Percentiles rank a stretch among this genome's conserved stretches.
phyloP scores from a whole-genome alignment of 2,797 vertebrate genomes.

The Lacerta bilineata region DNA sequence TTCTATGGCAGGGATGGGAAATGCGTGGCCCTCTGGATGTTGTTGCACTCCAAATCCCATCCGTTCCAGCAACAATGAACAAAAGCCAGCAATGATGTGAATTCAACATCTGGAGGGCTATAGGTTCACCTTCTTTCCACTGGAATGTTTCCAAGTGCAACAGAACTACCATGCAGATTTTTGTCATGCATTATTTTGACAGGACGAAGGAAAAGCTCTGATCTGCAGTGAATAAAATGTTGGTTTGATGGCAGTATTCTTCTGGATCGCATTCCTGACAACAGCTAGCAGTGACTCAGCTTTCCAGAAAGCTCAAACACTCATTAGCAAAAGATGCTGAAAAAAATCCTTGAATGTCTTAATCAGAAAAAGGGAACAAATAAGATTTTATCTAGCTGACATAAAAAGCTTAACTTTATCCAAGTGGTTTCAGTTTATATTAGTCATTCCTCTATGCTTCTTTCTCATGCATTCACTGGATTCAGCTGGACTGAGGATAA shows the following conservation, averaged over 20 bases:
- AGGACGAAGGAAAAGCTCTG: neutral
- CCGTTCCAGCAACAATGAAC: neutral
- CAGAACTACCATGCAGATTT: neutral
- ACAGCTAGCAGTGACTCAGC: conserved; percentile 5
- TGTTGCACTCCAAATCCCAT: neutral
- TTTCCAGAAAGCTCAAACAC: conserved; percentile 2
- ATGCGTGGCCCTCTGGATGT: neutral
- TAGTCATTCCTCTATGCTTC: neutral
- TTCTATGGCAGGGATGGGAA: neutral
- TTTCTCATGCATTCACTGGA: neutral
- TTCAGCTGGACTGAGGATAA: neutral
- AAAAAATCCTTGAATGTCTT: conserved; percentile 22
- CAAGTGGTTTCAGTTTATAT: neutral
- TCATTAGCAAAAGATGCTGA: neutral
- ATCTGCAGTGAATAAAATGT: neutral
- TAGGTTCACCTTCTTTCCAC: neutral
- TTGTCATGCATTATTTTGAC: neutral
- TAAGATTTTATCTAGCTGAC: neutral
- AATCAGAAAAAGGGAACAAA: conserved; percentile 22
- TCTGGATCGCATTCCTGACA: neutral
- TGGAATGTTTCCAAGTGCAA: neutral
- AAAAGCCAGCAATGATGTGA: too few relatives aligned
- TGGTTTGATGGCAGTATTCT: neutral
- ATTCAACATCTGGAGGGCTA: neutral
- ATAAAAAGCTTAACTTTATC: conserved; percentile 24